phyloP scores from a whole-genome alignment of 1,140 invertebrate genomes.

The Calosoma granatense region DNA sequence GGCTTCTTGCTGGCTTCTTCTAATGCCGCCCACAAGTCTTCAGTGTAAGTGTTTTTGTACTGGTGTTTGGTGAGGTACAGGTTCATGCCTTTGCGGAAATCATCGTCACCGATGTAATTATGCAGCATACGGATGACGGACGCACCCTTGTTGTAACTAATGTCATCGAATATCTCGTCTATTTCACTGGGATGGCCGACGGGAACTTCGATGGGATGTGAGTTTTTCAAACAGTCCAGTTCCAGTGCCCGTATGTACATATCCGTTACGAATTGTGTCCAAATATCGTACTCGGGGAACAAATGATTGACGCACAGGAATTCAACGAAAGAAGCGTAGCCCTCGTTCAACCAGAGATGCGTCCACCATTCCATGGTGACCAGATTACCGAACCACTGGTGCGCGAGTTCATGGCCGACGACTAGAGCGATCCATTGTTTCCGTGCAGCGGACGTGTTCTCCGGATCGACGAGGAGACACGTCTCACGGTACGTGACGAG shows the following conservation, averaged over 20 bases:
- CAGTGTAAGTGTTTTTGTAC: constrained; percentile 86
- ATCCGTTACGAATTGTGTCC: constrained; percentile 85
- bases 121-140: constrained; percentile 95
- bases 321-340: constrained; percentile 84
- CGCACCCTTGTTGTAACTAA: constrained; percentile 89
- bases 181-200: constrained; percentile 85
- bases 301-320: constrained; percentile 78
- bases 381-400: constrained; percentile 83
- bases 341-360: constrained; percentile 84
- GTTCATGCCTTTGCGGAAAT: constrained; percentile 93
- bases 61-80: constrained; percentile 81
- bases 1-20: constrained; percentile 84
- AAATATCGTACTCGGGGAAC: constrained; percentile 88
- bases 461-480: constrained; percentile 70
- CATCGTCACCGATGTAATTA: constrained; percentile 86
- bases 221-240: constrained; percentile 81
- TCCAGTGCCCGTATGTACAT: constrained; percentile 72
- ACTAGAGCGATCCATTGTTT: constrained; percentile 83
- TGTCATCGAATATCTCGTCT: constrained; percentile 91
- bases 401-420: constrained; percentile 79
- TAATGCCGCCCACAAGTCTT: constrained; percentile 88
- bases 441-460: constrained; percentile 70
- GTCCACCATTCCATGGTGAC: constrained; percentile 91
- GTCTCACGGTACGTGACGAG: constrained; percentile 74
- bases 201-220: constrained; percentile 84